phyloP scores from a whole-genome alignment of 1,140 invertebrate genomes.

The Temnothorax curvispinosus region DNA sequence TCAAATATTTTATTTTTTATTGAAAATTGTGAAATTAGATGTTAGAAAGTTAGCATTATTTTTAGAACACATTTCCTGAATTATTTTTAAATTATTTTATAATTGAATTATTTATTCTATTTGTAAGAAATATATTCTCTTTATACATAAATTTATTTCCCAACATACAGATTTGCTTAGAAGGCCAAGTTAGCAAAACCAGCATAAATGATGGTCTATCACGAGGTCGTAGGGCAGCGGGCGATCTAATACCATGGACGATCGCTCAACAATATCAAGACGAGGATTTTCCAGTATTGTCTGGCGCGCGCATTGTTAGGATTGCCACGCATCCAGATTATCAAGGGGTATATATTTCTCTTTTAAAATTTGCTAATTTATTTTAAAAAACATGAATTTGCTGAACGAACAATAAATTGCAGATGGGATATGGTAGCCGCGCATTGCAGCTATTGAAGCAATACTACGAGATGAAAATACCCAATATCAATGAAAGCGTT shows the following conservation, averaged over 20 bases:
- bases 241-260: slow-evolving; percentile 99
- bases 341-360: slow-evolving; percentile 89
- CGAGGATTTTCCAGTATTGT: slow-evolving; percentile 95
- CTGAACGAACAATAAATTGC: slow-evolving; percentile 72
- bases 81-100: slow-evolving; percentile 3
- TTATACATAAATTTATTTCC: slow-evolving; percentile 9
- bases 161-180: slow-evolving; percentile 92
- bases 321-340: slow-evolving; percentile 99
- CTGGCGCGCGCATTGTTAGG: slow-evolving; percentile 96
- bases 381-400: slow-evolving; percentile 33
- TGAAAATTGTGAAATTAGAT: not conserved
- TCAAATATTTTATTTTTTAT: not conserved
- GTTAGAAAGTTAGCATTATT: not conserved
- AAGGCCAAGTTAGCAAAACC: slow-evolving; percentile 96
- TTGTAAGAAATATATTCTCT: not conserved
- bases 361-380: slow-evolving; percentile 33
- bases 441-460: slow-evolving; percentile 94
- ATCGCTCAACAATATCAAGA: slow-evolving; percentile 98
- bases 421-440: slow-evolving; percentile 98
- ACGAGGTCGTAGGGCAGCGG: slow-evolving; percentile 95
- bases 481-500: slow-evolving; percentile 88
- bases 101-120: not conserved
- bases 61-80: not conserved
- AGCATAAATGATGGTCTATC: slow-evolving; percentile 92
- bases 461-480: slow-evolving; percentile 96